A percentile compares a stretch with the other conserved stretches of the same genome.
phyloP scores from a whole-genome alignment of 2,797 vertebrate genomes.

The Anguilla anguilla region DNA sequence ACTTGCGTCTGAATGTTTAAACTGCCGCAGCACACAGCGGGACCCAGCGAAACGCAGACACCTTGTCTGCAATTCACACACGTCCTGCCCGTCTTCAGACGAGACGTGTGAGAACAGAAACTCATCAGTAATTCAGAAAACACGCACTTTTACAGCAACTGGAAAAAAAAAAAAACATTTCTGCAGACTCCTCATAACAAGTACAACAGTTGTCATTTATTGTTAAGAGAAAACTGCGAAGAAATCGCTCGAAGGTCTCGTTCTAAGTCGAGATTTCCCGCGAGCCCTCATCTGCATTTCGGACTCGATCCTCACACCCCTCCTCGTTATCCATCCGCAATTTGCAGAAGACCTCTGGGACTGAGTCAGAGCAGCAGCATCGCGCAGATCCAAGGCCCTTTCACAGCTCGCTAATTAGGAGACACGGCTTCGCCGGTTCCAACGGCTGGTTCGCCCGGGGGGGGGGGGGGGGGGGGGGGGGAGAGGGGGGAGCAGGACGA shows the following conservation, averaged over 20 bases:
- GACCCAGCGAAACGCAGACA: background rate
- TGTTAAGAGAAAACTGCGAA: background rate
- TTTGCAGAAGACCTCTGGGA: background rate
- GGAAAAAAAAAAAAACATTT: background rate
- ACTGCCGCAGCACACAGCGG: no score
- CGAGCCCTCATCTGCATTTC: background rate
- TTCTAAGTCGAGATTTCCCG: background rate
- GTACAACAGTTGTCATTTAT: background rate
- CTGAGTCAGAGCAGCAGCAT: background rate
- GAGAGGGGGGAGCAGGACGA: background rate
- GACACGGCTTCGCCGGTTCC: background rate
- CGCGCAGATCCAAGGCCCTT: background rate
- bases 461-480: no score
- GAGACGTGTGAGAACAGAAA: slow-evolving; percentile 48
- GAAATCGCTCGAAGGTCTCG: background rate
- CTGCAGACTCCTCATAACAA: background rate
- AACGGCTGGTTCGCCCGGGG: background rate
- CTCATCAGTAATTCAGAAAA: background rate
- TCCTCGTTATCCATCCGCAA: no score
- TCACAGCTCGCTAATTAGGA: background rate
- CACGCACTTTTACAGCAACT: no score
- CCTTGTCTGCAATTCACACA: slow-evolving; percentile 22
- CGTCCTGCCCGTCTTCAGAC: slow-evolving; percentile 37
- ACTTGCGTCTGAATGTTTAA: background rate
- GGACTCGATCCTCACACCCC: no score